Evolutionary conservation across 1,140 invertebrate genomes (phyloP), one percentile per base, ranked within the genome.

Genomic region (Plutomurus gul): DNA sequence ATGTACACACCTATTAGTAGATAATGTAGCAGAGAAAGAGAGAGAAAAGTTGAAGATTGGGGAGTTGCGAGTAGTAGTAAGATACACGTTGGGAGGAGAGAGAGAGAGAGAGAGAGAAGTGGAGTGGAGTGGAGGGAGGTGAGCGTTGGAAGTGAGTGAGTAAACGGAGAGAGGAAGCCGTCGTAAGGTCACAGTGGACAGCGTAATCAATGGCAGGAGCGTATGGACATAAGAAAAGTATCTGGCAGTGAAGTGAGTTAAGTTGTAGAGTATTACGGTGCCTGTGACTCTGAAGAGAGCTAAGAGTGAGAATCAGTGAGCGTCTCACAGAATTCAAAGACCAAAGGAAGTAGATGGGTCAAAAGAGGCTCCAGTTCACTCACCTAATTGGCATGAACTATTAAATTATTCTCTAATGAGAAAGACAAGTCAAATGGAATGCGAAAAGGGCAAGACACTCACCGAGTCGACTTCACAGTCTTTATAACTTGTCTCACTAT

Each of bases 391-490:
- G 51, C 78, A 79, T 75, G 71, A 76, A 75, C 39, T 75, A 79
- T 79, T 79, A 75, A 79, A 79, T 79, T 75, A 79, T 79, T 70
- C 51, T 76, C 56, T 79, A 79, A 79, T 79, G 78, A 79, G 78
- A 75, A 79, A 51, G 78, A 76, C 22, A 78, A 75, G 78, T 60
- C 73, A 79, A 79, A 79, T 79, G 78, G 78, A 43, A 79, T 79
- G 78, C 76, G 78, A 75, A 76, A 79, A 79, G 51, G 70, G 49
- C 20, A 75, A 60, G 40, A 73, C 65, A 78, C 76, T 77, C 37
- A 13, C 39, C n/a, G 10, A 16, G 56, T 33, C 56, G n/a, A n/a
- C n/a, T n/a, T n/a, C n/a, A n/a, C 13, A 10, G 30, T 22, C 25
- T 7, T 22, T 33, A 18, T 56, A 8, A 8, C 11, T 22, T 76